phyloP scores from a whole-genome alignment of 1,140 invertebrate species.

The Aleiodes sp. region DNA sequence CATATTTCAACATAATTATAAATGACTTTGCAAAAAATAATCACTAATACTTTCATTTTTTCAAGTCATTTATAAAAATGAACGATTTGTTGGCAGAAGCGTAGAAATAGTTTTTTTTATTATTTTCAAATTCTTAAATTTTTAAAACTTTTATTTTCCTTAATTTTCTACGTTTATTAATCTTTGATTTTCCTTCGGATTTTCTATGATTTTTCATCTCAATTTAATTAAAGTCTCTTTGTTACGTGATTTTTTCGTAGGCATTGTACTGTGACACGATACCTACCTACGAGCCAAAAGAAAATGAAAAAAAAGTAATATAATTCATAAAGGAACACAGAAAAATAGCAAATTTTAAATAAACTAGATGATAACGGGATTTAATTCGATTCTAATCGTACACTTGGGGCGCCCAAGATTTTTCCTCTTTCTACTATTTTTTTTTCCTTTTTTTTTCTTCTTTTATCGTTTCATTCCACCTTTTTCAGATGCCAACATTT shows the following conservation, averaged over 20 bases:
- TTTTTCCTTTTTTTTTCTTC: conserved; percentile 18
- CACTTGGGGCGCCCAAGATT: background rate
- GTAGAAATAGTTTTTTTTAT: background rate
- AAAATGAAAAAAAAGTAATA: background rate
- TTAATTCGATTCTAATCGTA: conserved; percentile 12
- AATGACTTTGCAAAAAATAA: too few relatives aligned
- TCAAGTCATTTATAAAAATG: too few relatives aligned
- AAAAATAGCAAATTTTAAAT: background rate
- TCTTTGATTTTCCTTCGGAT: conserved; percentile 11
- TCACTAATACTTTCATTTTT: too few relatives aligned
- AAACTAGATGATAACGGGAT: background rate
- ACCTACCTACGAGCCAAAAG: conserved; percentile 26
- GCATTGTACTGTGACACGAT: conserved; percentile 41
- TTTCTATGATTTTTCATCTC: conserved; percentile 21
- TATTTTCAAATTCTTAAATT: too few relatives aligned
- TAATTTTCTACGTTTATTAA: background rate
- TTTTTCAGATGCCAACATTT: conserved; percentile 43
- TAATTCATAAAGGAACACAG: background rate
- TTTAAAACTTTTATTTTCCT: conserved; percentile 8
- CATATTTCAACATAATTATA: too few relatives aligned
- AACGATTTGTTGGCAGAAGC: background rate
- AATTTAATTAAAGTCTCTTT: conserved; percentile 12
- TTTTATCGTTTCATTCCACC: conserved; percentile 15
- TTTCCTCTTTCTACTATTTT: conserved; percentile 3
- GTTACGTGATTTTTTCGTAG: conserved; percentile 24